A percentile compares a stretch with the other conserved stretches of the same genome.
Conservation (phyloP, 2,888 invertebrate species). For the Hemithea aestivaria region DNA sequence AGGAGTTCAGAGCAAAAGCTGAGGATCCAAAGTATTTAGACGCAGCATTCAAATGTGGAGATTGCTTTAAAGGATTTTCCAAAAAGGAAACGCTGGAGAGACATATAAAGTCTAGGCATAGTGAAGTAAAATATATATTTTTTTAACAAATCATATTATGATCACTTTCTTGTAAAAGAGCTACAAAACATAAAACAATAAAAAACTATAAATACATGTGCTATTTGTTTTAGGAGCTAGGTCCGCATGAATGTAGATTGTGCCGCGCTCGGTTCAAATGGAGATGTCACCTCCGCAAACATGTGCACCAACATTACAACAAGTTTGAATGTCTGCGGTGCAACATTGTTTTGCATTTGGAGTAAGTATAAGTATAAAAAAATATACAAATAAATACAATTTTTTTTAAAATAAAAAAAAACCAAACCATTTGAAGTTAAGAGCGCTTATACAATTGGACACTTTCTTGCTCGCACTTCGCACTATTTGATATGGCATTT, state of each 20-base stretch:
- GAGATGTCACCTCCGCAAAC: slow-evolving; percentile 48
- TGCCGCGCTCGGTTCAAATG: slow-evolving; percentile 58
- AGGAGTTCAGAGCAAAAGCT: slow-evolving; percentile 45
- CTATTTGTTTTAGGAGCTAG: slow-evolving; percentile 42
- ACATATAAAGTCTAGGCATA: slow-evolving; percentile 51
- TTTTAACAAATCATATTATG: not conserved
- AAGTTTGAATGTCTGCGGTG: slow-evolving; percentile 59
- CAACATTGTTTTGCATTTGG: slow-evolving; percentile 46
- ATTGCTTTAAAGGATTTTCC: slow-evolving; percentile 62
- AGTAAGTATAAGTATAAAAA: slow-evolving; percentile 50
- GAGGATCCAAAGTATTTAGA: slow-evolving; percentile 46
- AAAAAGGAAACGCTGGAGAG: slow-evolving; percentile 57
- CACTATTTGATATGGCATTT: no score
- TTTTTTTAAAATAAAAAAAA: no score
- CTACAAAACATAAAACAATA: no score
- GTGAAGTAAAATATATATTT: slow-evolving; percentile 41
- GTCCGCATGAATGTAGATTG: slow-evolving; percentile 50
- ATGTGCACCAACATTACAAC: slow-evolving; percentile 55
- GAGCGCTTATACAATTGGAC: no score
- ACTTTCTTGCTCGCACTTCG: no score
- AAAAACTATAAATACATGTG: no score
- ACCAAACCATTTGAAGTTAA: no score
- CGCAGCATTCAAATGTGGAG: slow-evolving; percentile 51
- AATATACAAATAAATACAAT: no score
- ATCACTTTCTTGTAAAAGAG: no score